These are phyloP conservation scores for Octodon degus DNA, from an alignment of 2,113 vertebrate genomes.

Conservation along the genomic window DNA sequence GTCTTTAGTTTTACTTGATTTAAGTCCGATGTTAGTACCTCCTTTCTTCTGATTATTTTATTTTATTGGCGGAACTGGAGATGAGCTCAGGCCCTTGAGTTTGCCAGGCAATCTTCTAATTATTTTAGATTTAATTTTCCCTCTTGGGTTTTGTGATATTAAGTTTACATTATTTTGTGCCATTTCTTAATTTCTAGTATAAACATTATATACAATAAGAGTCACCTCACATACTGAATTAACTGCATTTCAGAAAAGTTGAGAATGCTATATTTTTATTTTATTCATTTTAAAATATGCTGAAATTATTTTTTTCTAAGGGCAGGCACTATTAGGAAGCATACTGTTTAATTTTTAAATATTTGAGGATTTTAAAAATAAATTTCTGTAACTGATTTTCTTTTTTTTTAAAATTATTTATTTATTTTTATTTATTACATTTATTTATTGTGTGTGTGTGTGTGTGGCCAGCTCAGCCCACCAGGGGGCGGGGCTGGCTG, in stretches of 20 bases:
- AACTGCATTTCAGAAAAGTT: background rate
- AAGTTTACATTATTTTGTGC: background rate
- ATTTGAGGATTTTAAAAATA: background rate
- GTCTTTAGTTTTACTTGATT: background rate
- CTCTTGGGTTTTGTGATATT: background rate
- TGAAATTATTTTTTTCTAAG: background rate
- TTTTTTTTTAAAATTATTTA: too few relatives aligned
- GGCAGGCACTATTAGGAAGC: background rate
- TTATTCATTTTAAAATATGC: background rate
- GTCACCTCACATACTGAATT: background rate
- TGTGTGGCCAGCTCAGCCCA: too few relatives aligned
- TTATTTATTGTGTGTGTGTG: too few relatives aligned
- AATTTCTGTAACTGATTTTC: background rate
- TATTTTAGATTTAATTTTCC: background rate
- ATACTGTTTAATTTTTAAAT: constrained; percentile 28
- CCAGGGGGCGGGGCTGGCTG: too few relatives aligned
- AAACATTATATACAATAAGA: background rate
- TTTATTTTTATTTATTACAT: too few relatives aligned
- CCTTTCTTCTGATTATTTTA: background rate
- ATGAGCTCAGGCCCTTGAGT: too few relatives aligned
- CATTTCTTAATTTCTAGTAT: background rate
- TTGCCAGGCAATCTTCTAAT: background rate
- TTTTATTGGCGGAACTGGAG: too few relatives aligned
- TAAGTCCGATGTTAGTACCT: constrained; percentile 10
- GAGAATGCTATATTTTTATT: background rate